phyloP scores from a whole-genome alignment of 2,888 invertebrate genomes.

The Lithophane socia region DNA sequence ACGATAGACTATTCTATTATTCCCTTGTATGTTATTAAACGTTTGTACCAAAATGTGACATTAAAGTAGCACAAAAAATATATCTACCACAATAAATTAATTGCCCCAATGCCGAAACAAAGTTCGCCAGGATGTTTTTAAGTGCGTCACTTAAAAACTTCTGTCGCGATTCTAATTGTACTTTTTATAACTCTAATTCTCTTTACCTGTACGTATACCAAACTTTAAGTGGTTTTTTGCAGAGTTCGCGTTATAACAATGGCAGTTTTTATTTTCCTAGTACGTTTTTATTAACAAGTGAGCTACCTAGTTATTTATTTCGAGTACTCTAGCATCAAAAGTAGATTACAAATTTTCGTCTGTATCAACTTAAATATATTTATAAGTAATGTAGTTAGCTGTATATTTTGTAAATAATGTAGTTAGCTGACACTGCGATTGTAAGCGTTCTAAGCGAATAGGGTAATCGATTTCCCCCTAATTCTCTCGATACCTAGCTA shows the following conservation, averaged over 20 bases:
- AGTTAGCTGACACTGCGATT: background rate
- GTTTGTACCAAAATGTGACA: background rate
- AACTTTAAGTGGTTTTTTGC: slow-evolving; percentile 21
- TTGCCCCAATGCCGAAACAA: background rate
- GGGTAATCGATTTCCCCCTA: background rate
- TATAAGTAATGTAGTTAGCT: background rate
- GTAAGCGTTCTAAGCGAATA: background rate
- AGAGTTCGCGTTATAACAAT: background rate
- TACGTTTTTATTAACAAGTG: background rate
- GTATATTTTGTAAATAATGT: background rate
- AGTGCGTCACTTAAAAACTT: slow-evolving; percentile 9
- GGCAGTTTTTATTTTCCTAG: background rate
- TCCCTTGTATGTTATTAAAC: background rate
- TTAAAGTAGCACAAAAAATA: background rate
- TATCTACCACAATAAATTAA: background rate
- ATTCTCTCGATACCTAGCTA: background rate
- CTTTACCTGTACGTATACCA: slow-evolving; percentile 9
- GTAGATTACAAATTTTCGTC: too few species aligned
- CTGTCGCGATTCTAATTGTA: slow-evolving; percentile 9
- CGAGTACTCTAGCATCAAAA: background rate
- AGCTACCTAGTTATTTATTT: background rate
- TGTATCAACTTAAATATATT: background rate
- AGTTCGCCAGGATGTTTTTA: background rate
- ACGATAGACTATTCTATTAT: background rate
- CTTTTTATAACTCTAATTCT: slow-evolving; percentile 18